These are phyloP conservation scores for Phenganax marumi DNA, from an alignment of 92 coral and sea anemone genomes.

Conservation along the genomic window DNA sequence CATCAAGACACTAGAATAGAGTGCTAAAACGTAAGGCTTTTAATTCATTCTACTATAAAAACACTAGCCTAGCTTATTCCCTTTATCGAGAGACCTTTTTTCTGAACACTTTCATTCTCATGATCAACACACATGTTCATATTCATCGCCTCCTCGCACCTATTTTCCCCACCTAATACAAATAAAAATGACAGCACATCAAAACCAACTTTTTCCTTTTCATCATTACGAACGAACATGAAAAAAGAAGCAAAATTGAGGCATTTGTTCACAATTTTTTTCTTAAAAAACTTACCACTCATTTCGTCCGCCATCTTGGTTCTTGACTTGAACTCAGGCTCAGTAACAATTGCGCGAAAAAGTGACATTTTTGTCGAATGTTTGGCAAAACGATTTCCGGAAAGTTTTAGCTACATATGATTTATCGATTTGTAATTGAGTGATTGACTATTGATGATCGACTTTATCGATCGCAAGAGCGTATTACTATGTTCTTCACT, in stretches of 20 bases:
- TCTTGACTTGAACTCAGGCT: not conserved
- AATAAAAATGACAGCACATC: not conserved
- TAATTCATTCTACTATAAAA: too few relatives aligned
- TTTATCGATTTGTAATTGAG: too few relatives aligned
- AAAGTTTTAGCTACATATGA: too few relatives aligned
- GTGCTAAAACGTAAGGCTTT: too few relatives aligned
- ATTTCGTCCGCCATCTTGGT: slow-evolving; percentile 2
- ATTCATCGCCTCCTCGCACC: not conserved
- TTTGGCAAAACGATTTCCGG: too few relatives aligned
- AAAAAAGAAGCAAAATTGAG: not conserved
- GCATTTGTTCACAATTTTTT: not conserved
- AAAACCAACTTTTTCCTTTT: not conserved
- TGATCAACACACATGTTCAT: slow-evolving; percentile 5
- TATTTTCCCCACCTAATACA: not conserved
- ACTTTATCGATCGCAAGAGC: too few relatives aligned
- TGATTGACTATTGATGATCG: too few relatives aligned
- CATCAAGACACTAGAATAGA: too few relatives aligned
- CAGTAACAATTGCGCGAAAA: not conserved
- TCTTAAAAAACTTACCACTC: not conserved
- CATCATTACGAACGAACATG: not conserved
- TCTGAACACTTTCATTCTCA: not conserved
- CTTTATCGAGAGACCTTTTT: not conserved
- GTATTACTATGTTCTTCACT: too few relatives aligned
- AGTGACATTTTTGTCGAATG: not conserved
- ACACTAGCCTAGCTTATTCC: not conserved